A percentile compares a stretch with the other conserved stretches of the same genome.
Evolutionary conservation across 2,888 invertebrate species (phyloP).

Genomic region (Lasius fuliginosus): DNA sequence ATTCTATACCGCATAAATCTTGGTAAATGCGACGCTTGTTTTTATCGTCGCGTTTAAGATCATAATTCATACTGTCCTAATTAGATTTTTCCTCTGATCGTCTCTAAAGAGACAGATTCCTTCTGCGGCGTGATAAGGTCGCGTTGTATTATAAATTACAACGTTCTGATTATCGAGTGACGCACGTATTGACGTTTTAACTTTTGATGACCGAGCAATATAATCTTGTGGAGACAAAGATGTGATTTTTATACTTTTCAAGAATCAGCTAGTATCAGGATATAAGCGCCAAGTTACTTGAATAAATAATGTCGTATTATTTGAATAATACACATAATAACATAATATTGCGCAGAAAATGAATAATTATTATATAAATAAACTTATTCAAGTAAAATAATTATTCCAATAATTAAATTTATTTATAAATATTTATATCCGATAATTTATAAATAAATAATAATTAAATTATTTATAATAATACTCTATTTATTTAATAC

Average conservation of each 20-base stretch:
- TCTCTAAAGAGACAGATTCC: conserved; percentile 40
- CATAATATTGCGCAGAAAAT: background rate
- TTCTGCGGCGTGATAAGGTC: conserved; percentile 21
- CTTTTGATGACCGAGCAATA: conserved; percentile 12
- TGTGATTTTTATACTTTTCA: conserved; percentile 22
- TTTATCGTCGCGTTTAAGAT: conserved; percentile 37
- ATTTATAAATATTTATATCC: background rate
- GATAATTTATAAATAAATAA: background rate
- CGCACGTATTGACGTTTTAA: conserved; percentile 14
- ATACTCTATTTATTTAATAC: conserved; percentile 6
- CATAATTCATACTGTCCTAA: conserved; percentile 41
- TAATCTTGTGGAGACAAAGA: conserved; percentile 7
- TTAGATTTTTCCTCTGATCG: conserved; percentile 27
- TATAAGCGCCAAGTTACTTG: background rate
- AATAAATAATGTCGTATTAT: background rate
- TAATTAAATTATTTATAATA: background rate
- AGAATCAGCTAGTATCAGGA: too few relatives aligned
- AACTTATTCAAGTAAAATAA: conserved; percentile 1
- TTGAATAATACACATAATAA: background rate
- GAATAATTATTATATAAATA: background rate
- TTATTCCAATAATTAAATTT: background rate
- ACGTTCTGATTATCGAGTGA: conserved; percentile 31
- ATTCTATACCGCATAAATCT: conserved; percentile 39
- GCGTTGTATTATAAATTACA: conserved; percentile 37
- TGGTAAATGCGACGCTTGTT: conserved; percentile 14